phyloP scores from a whole-genome alignment of 1,140 invertebrate species.

The Trypoxylus dichotomus region DNA sequence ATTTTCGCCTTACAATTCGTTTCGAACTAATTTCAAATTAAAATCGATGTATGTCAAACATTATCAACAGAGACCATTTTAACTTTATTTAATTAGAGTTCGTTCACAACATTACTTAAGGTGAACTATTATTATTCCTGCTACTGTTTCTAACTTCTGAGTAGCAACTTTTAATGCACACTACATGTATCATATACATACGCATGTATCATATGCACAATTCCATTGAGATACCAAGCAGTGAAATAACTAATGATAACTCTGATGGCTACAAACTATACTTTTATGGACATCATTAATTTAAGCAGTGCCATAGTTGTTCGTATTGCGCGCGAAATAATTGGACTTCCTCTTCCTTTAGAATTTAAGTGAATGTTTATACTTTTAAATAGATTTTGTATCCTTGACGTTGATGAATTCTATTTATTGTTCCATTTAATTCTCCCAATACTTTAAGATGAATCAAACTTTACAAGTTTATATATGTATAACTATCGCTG shows the following conservation, averaged over 20 bases:
- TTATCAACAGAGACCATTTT: no score
- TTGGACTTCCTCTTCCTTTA: slow-evolving; percentile 1
- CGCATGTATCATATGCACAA: no score
- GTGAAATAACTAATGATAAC: neutral
- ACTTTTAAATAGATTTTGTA: neutral
- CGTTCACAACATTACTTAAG: no score
- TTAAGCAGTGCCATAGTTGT: neutral
- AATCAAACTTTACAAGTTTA: no score
- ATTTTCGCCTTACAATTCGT: no score
- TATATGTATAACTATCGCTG: no score
- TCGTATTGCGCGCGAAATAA: neutral
- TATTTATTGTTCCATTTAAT: no score
- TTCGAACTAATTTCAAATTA: no score
- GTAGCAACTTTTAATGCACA: neutral
- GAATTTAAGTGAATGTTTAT: neutral
- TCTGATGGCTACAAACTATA: neutral
- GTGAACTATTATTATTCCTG: no score
- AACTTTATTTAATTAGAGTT: no score
- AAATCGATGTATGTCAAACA: no score
- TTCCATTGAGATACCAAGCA: neutral
- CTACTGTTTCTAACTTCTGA: no score
- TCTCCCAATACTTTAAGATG: neutral
- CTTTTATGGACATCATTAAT: neutral
- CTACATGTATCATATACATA: neutral
- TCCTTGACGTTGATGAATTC: neutral